Evolutionary conservation across 2,888 invertebrate genomes (phyloP), one percentile per base, ranked within the genome.

Genomic region (Carabus problematicus): DNA sequence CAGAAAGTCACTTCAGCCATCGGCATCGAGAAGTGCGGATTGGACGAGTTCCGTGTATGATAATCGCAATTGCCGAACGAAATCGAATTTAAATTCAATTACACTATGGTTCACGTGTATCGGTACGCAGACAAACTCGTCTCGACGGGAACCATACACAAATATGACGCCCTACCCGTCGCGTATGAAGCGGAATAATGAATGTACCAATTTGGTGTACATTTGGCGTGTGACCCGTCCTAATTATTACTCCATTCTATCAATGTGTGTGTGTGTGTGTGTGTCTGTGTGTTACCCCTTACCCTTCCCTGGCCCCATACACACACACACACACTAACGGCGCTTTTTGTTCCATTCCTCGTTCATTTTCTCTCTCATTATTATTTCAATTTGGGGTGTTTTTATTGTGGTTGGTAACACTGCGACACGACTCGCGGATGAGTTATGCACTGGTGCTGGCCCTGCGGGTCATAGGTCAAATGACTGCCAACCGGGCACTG

Each of bases 391-490:
- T 67, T 67, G 60, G 67, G 52, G 66, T 66, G 66, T 67, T 67
- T 67, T 67, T 67, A 67, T 67, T 67, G 60, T 67, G 54, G 49
- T 49, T 58, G 58, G 66, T 58, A 58, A 66, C 66, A 66, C 49
- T 58, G 66, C 63, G 55, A 63, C 42, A 42, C 55, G 54, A 63
- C 59, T 67, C 67, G 67, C 60, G 60, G 43, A 76, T 76, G 75
- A 76, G 71, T 75, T 75, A 76, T 75, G 74, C 71, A 71, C 73
- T 73, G 64, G 72, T 74, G 75, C 74, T 73, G 73, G 75, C 71
- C 73, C 59, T 66, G 42, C 72, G 75, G 75, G 75, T 75, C 76
- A 74, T 72, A 76, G 77, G 77, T 75, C 76, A 74, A 73, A 72
- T 73, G 74, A 72, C 56, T 69, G 61, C 47, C 29, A 39, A 39